A percentile compares a stretch with the other conserved stretches of the same genome.
Evolutionary conservation across 2,888 invertebrate species (phyloP).

Genomic region (Drosophila kanekoi): DNA sequence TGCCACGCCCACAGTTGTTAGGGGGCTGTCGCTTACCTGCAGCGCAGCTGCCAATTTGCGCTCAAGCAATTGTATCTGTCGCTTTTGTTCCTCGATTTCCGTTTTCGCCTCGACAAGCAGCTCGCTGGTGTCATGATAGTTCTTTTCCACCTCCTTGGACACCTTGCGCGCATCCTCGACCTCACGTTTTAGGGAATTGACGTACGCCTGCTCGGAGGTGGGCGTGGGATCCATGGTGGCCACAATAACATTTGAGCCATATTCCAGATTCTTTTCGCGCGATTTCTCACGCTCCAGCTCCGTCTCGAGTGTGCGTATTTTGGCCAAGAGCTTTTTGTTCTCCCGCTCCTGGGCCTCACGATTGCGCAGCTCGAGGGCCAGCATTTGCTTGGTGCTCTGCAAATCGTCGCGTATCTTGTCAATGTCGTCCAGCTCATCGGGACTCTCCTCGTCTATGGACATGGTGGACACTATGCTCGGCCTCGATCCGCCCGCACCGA

Average conservation of each 20-base stretch:
- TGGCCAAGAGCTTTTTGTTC: conserved; percentile 92
- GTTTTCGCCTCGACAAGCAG: conserved; percentile 90
- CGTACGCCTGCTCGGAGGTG: conserved; percentile 88
- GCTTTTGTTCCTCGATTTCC: conserved; percentile 92
- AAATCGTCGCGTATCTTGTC: conserved; percentile 95
- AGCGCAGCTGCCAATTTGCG: conserved; percentile 90
- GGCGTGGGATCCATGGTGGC: conserved; percentile 80
- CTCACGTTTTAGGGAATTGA: conserved; percentile 90
- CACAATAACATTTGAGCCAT: conserved; percentile 82
- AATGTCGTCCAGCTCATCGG: conserved; percentile 95
- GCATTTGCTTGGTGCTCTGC: conserved; percentile 95
- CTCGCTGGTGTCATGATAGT: conserved; percentile 91
- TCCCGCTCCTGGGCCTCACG: conserved; percentile 94
- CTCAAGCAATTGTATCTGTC: conserved; percentile 91
- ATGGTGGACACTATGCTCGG: conserved; percentile 76
- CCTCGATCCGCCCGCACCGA: conserved; percentile 63
- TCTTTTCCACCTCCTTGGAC: conserved; percentile 92
- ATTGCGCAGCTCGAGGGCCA: conserved; percentile 93
- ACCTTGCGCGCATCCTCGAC: conserved; percentile 91
- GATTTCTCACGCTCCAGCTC: conserved; percentile 90
- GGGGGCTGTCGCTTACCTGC: conserved; percentile 85
- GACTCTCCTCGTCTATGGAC: conserved; percentile 88
- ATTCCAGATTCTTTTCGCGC: conserved; percentile 81
- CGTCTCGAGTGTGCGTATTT: conserved; percentile 92
- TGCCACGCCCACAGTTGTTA: conserved; percentile 10